These are phyloP conservation scores for Rhyacichthys aspro DNA, from an alignment of 2,797 vertebrate genomes.

Conservation along the genomic window DNA sequence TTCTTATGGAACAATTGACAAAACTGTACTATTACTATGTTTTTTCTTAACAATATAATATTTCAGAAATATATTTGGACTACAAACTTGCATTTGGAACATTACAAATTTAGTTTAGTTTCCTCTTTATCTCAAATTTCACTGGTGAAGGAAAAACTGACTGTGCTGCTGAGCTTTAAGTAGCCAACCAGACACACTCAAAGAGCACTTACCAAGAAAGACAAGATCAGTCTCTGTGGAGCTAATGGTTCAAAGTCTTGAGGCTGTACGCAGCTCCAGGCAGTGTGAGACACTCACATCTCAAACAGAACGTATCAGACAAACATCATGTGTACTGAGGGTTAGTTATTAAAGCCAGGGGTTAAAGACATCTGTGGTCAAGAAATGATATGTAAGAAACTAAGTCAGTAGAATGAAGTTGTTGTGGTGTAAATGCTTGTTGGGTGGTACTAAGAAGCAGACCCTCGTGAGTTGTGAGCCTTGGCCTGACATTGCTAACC, in stretches of 20 bases:
- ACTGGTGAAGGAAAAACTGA: constrained; percentile 14
- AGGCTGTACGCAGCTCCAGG: constrained; percentile 54
- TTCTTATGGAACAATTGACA: background rate
- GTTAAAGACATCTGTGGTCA: background rate
- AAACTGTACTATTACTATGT: background rate
- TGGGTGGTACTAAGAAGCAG: constrained; percentile 52
- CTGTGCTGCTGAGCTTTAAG: constrained; percentile 9
- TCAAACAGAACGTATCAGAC: constrained; percentile 56
- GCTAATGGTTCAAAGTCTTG: constrained; percentile 55
- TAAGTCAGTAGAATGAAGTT: background rate
- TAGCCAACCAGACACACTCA: constrained; percentile 11
- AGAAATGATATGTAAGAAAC: too few species aligned
- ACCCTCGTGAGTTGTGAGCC: constrained; percentile 33
- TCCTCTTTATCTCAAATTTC: constrained; percentile 19
- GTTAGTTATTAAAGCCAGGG: constrained; percentile 35
- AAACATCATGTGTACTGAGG: constrained; percentile 33
- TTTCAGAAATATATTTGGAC: constrained; percentile 13
- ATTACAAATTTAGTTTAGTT: constrained; percentile 15
- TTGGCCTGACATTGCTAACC: constrained; percentile 53
- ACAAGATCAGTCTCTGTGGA: constrained; percentile 49
- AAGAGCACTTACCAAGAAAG: constrained; percentile 24
- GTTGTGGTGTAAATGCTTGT: background rate
- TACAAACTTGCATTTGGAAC: constrained; percentile 4
- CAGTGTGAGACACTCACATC: constrained; percentile 46
- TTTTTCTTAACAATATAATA: constrained; percentile 13